These are phyloP conservation scores for Rhadinocentrus ornatus DNA, from an alignment of 2,797 vertebrate genomes.

Conservation along the genomic window DNA sequence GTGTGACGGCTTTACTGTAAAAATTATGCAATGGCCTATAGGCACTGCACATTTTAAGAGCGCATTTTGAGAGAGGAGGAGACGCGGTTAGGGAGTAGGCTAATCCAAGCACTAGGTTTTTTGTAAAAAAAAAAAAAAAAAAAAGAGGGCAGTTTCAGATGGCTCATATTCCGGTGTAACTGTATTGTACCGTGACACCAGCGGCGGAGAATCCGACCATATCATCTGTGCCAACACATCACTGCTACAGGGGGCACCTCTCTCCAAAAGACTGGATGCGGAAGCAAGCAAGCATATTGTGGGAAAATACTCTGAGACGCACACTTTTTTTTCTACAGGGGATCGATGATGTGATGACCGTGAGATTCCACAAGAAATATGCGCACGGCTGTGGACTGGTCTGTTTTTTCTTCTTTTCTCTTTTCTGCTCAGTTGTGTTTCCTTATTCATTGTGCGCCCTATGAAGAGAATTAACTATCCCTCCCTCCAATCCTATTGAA, in stretches of 20 bases:
- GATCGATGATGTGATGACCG: constrained; percentile 71
- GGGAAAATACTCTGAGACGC: constrained; percentile 53
- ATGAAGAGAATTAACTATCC: constrained; percentile 90
- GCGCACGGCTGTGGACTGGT: constrained; percentile 75
- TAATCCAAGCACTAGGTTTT: constrained; percentile 81
- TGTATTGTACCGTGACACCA: constrained; percentile 75
- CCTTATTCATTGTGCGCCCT: constrained; percentile 86
- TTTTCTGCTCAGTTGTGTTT: constrained; percentile 81
- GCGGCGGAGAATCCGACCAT: constrained; percentile 67
- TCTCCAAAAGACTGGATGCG: constrained; percentile 61
- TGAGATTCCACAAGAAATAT: constrained; percentile 80
- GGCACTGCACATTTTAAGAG: constrained; percentile 65
- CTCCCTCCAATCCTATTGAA: constrained; percentile 87
- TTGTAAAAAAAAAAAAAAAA: too few species aligned
- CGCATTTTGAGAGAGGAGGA: constrained; percentile 80
- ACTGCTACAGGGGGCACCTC: constrained; percentile 53
- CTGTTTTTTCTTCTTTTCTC: constrained; percentile 66
- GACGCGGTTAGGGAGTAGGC: constrained; percentile 84
- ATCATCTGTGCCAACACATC: constrained; percentile 67
- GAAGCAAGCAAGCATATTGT: constrained; percentile 43
- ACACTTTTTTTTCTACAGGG: constrained; percentile 48
- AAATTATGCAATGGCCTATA: constrained; percentile 43
- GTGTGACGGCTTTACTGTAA: constrained; percentile 14
- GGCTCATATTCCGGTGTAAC: constrained; percentile 81
- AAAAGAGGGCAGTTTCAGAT: constrained; percentile 77